Conservation (phyloP, 2,113 vertebrate genomes). For the Patagioenas fasciata region DNA sequence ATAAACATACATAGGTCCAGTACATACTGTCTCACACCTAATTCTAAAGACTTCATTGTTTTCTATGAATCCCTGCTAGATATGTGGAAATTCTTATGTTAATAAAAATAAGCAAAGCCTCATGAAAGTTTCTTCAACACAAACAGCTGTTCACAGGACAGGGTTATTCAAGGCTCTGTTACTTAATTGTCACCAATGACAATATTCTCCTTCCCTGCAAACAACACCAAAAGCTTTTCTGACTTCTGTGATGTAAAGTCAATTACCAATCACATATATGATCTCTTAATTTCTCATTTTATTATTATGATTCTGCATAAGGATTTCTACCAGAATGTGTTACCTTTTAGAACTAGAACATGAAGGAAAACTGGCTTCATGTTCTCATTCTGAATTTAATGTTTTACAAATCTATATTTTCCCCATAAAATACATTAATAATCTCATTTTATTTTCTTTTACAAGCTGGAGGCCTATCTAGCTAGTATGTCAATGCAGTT, state of each 20-base stretch:
- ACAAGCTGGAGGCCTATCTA: background rate
- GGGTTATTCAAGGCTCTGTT: background rate
- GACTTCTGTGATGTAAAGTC: background rate
- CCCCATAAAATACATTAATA: background rate
- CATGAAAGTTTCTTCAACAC: background rate
- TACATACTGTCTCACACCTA: background rate
- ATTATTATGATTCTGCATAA: background rate
- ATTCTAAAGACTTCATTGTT: background rate
- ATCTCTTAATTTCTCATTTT: background rate
- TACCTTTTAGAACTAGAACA: background rate
- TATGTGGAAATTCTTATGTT: background rate
- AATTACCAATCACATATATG: background rate
- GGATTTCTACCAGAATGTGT: background rate
- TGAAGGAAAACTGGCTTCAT: background rate
- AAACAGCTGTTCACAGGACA: background rate
- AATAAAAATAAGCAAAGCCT: background rate
- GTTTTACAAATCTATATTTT: background rate
- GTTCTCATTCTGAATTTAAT: background rate
- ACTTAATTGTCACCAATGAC: background rate
- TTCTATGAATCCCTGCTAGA: background rate
- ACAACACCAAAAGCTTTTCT: background rate
- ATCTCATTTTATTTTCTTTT: background rate
- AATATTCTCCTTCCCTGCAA: background rate
- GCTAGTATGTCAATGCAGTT: background rate
- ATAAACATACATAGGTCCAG: background rate